Evolutionary conservation across 2,797 vertebrate species (phyloP), one percentile per base, ranked within the genome.

Genomic region (Sparidentex hasta): DNA sequence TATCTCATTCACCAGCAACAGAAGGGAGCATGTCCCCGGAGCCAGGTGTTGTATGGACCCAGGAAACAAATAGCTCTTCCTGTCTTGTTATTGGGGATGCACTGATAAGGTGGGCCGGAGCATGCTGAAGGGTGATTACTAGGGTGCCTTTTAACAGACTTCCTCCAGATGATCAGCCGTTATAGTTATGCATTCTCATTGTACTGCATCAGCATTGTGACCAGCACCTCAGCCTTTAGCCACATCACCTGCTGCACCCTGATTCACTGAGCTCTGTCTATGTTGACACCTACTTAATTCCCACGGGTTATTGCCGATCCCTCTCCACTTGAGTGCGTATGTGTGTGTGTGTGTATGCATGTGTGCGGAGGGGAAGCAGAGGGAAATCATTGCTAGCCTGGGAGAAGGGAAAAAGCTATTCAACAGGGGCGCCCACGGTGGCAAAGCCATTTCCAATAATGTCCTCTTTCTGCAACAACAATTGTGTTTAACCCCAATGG

Each of bases 401-500:
- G 65, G 84, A 90, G 88, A 94, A 93, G 74, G 81, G 75, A 82
- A 83, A 90, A 91, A 91, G 85, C 91, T 92, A 93, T 94, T 95
- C 93, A 93, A 89, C 90, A 87, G 89, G 91, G 89, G 85, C 63
- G 90, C 90, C 92, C 89, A 89, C 78, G 80, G 92, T 93, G 91
- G 91, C 90, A 93, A 93, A 95, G 89, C 90, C 90, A 94, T 95
- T 95, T 94, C 93, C 92, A 95, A 94, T 95, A 95, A 95, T 95
- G 93, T 95, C 91, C 90, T 93, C 92, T 95, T 93, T 93, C 93
- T 94, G 92, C 92, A 92, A 93, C 92, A 94, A 92, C 94, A 95
- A 94, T 95, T 94, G 93, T 94, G 90, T 94, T 95, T 96, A 95
- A 95, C 94, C 94, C 93, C 94, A 88, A 77, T 94, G 94, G 91